Evolutionary conservation across 1,140 invertebrate species (phyloP), one percentile per base, ranked within the genome.

Genomic region (Trichonephila clavata): DNA sequence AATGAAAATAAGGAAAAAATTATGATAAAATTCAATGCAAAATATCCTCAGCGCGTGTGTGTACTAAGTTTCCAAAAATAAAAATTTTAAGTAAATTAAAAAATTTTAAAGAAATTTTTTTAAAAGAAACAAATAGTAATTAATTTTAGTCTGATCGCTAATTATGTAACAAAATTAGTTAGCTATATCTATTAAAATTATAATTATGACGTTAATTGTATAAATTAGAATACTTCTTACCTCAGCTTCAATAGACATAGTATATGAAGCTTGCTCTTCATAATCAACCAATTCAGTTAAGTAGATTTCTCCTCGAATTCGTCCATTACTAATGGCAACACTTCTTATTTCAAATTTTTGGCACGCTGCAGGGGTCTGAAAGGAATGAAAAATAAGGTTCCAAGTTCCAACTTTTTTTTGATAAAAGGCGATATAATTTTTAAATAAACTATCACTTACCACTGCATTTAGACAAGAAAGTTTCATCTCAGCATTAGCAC

Each of bases 261-360:
- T 96, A 94, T 98, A 98, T 0, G 97, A 97, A 24, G 97, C 97
- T 86, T 97, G 96, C 93, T 96, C 97, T 95, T 98, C 98, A 95
- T 97, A 98, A 95, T 98, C 98, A 71, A 98, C 95, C n/a, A 96
- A 95, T 87, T 97, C 96, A 13, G 96, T 96, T 0, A 98, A 95
- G 18, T 96, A 96, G 1, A 98, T 96, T 16, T 97, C 96, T 0
- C 97, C 97, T 63, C 97, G 96, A 95, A 97, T 98, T 94, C 97
- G 96, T 65, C 98, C 97, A 91, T 97, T 97, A 2, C 96, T 96
- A 43, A 98, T 95, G 96, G 97, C 90, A 63, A 95, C 95, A 2
- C 94, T 94, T 50, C 94, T 90, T 6, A 96, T 95, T 60, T 95
- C 94, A 93, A 95, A 95, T 91, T 94, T 95, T 14, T 92, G 88